These are phyloP conservation scores for Pseudopipra pipra DNA, from an alignment of 2,113 vertebrate species.

Conservation along the genomic window DNA sequence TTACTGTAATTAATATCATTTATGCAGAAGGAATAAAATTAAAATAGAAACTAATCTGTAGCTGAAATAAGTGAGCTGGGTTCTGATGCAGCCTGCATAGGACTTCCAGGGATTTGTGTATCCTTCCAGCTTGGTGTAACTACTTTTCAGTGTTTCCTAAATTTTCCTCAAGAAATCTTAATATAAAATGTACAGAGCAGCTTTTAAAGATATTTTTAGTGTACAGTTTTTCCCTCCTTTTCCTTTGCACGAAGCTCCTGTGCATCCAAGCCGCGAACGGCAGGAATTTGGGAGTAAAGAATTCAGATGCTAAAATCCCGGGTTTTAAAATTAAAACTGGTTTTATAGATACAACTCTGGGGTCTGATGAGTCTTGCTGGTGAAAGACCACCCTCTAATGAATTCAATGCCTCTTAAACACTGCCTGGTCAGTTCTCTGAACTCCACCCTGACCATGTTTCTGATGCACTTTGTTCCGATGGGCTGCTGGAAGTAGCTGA, in stretches of 20 bases:
- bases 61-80: constrained; percentile 21
- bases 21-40: constrained; percentile 67
- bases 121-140: neutral
- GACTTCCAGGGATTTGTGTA: neutral
- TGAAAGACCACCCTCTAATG: neutral
- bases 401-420: neutral
- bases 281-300: neutral
- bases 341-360: neutral
- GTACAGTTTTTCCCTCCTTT: neutral
- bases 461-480: constrained; percentile 1
- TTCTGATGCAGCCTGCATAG: neutral
- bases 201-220: neutral
- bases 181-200: constrained; percentile 2
- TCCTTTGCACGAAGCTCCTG: neutral
- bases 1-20: constrained; percentile 68
- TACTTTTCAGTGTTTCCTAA: neutral
- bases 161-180: neutral
- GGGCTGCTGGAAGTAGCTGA: neutral
- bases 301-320: neutral
- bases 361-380: neutral
- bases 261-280: neutral
- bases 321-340: neutral
- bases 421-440: neutral
- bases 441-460: neutral
- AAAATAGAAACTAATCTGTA: constrained; percentile 68